Evolutionary conservation across 2,888 invertebrate species (phyloP).

Genomic region (Gandaritis pyraliata): DNA sequence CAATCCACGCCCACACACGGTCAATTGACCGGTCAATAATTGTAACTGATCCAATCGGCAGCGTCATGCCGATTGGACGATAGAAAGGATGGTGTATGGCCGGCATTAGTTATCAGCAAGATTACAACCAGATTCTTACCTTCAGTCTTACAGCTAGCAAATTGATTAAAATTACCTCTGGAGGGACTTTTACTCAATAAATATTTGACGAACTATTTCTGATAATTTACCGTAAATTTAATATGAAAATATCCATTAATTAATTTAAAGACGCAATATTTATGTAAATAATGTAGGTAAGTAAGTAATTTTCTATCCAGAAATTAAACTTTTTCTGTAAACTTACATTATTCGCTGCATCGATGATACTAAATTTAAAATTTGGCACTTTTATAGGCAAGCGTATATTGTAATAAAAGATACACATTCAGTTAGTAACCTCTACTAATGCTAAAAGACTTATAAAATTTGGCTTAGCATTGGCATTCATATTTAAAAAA

Average conservation of each 20-base stretch:
- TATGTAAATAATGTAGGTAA: constrained; percentile 59
- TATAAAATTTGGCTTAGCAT: constrained; percentile 59
- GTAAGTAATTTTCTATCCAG: constrained; percentile 39
- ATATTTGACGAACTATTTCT: constrained; percentile 63
- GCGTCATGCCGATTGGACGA: too few species aligned
- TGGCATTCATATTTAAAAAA: constrained; percentile 62
- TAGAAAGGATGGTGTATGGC: too few species aligned
- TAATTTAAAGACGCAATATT: constrained; percentile 62
- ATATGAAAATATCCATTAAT: constrained; percentile 68
- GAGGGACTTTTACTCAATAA: constrained; percentile 78
- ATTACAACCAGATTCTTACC: constrained; percentile 51
- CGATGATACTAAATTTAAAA: constrained; percentile 33
- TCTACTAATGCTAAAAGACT: constrained; percentile 1
- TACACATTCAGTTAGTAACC: constrained; percentile 7
- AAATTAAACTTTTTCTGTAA: constrained; percentile 12
- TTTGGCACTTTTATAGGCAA: constrained; percentile 37
- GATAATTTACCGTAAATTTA: constrained; percentile 56
- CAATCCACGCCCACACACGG: too few species aligned
- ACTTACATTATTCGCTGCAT: constrained; percentile 28
- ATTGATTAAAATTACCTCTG: constrained; percentile 75
- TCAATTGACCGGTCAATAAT: too few species aligned
- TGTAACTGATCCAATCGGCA: too few species aligned
- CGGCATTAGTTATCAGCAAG: constrained; percentile 20
- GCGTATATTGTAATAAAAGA: constrained; percentile 21
- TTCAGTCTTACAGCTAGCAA: constrained; percentile 81